A percentile compares a stretch with the other conserved stretches of the same genome.
Conservation (phyloP, 2,113 vertebrate genomes). For the Pollachius pollachius region DNA sequence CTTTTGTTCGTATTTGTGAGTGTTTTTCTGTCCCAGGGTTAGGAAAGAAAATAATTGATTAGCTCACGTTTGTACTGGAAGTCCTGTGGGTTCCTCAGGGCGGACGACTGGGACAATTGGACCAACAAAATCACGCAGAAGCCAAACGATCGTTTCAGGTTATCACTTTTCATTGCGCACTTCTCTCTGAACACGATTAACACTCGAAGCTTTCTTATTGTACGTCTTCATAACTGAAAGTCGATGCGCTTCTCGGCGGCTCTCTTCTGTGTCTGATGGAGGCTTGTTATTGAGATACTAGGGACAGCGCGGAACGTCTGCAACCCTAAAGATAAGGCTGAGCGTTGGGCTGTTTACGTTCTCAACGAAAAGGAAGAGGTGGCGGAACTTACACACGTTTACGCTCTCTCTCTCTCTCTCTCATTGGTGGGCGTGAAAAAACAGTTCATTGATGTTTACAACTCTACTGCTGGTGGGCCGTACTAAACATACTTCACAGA, state of each 20-base stretch:
- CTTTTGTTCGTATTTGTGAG: no score
- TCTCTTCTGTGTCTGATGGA: constrained; percentile 17
- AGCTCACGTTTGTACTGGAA: constrained; percentile 68
- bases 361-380: constrained; percentile 23
- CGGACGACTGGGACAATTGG: not conserved
- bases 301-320: constrained; percentile 52
- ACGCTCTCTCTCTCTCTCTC: not conserved
- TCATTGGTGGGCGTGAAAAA: constrained; percentile 33
- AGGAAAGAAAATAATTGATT: not conserved
- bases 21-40: not conserved
- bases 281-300: constrained; percentile 52
- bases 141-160: constrained; percentile 39
- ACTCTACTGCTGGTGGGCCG: not conserved
- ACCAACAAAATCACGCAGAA: constrained; percentile 33
- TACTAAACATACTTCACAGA: no score
- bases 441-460: constrained; percentile 44
- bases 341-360: constrained; percentile 64
- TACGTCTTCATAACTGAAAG: constrained; percentile 46
- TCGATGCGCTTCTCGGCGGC: constrained; percentile 8
- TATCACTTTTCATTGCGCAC: constrained; percentile 59
- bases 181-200: constrained; percentile 40
- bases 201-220: constrained; percentile 10
- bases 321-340: constrained; percentile 56
- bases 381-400: constrained; percentile 24
- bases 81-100: constrained; percentile 14